Base-by-base conservation (phyloP, 2,888 invertebrate species). In the Ophion ventricosus region DNA sequence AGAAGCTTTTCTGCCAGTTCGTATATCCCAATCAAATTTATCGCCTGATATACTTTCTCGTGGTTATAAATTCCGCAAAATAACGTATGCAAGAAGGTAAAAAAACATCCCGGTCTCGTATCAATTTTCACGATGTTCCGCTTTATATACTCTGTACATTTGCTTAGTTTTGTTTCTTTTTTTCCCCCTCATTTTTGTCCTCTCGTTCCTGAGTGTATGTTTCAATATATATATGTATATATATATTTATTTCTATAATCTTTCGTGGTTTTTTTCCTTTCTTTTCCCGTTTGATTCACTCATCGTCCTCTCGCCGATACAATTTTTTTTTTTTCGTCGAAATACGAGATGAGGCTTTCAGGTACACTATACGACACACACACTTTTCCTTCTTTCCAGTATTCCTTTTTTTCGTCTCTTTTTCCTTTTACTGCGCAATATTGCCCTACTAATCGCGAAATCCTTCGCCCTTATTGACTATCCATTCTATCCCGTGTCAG, bases 141-240 rank as follows among this genome's bases (percentile, higher is more conserved):
- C 35, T 8, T 57, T 17, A 72, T 57, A 57, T 20, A 20, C 49
- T 69, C 23, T 69, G 25, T 17, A 69, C 43, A 49, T 54, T 54
- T 25, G 49, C 57, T n/a, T 57, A n/a, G n/a, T 57, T 57, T 57
- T 57, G 20, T 57, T 20, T 57, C 10, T 23, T 57, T 57, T 57
- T 67, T 14, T 49, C 25, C 26, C 89, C 20, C 29, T 43, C 40
- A 78, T 23, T 56, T 56, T 20, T 26, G 43, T 43, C 59, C 20
- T 66, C 88, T 90, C 87, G 85, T 90, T 90, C 91, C 91, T 92
- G 91, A 92, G 91, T 89, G 85, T 88, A 83, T 89, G 89, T 59
- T 56, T 70, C 26, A n/a, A 54, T 43, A 43, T 43, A 43, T 43
- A 73, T n/a, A n/a, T n/a, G n/a, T n/a, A n/a, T n/a, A n/a, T n/a